These are phyloP conservation scores for Cyanistes caeruleus DNA, from an alignment of 2,113 vertebrate genomes.

Conservation along the genomic window DNA sequence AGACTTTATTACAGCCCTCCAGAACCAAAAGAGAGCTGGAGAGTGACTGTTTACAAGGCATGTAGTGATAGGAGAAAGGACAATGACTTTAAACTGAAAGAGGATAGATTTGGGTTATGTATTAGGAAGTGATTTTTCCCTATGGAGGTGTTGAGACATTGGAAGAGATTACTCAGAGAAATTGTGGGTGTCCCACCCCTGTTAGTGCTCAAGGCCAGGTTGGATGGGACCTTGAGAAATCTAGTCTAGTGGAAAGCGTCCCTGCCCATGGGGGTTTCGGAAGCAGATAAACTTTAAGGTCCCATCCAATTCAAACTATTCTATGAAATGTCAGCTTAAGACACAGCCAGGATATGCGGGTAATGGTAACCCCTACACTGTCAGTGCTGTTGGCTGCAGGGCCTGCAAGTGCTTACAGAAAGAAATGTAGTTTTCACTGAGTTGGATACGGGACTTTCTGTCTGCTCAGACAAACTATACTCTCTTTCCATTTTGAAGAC, in stretches of 20 bases:
- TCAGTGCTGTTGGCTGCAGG: background rate
- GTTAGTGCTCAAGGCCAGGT: background rate
- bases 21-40: background rate
- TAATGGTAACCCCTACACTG: background rate
- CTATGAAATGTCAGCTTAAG: background rate
- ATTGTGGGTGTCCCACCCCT: too few relatives aligned
- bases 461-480: background rate
- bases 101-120: background rate
- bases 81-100: background rate
- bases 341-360: background rate
- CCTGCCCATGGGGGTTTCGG: accelerated
- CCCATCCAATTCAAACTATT: background rate
- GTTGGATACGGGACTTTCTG: background rate
- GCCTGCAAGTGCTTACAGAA: background rate
- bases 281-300: background rate
- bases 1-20: background rate
- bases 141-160: accelerated
- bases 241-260: background rate
- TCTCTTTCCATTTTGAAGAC: background rate
- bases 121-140: background rate
- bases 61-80: background rate
- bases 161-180: background rate
- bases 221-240: background rate
- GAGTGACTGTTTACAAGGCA: background rate
- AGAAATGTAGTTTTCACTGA: background rate